Evolutionary conservation across 2,113 vertebrate genomes (phyloP).

Genomic region (Clinocottus analis): DNA sequence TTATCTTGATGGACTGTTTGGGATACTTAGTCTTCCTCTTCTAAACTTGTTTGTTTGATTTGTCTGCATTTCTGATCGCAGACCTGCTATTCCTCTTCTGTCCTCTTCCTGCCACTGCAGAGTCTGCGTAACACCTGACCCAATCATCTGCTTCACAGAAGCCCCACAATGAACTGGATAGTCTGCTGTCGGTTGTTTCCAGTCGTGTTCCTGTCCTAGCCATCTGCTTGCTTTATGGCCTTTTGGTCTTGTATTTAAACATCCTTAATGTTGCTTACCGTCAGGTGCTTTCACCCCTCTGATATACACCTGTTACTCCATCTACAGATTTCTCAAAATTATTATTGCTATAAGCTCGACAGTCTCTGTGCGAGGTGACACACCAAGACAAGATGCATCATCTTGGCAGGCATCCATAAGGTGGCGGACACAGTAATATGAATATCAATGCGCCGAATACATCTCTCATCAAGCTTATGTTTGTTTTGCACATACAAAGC

Average conservation of each 20-base stretch:
- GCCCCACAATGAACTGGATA: background rate
- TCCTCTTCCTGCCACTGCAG: background rate
- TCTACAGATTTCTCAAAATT: background rate
- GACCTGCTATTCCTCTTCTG: background rate
- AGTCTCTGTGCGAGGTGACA: background rate
- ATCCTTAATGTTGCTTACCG: background rate
- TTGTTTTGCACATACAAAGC: slow-evolving; percentile 13
- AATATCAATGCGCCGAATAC: background rate
- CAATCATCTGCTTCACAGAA: background rate
- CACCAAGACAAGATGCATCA: background rate
- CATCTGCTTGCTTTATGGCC: background rate
- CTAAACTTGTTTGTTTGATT: background rate
- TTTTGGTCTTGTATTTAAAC: background rate
- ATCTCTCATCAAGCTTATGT: background rate
- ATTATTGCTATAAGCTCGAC: background rate
- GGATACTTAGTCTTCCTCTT: background rate
- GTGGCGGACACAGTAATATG: background rate
- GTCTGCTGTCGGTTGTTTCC: background rate
- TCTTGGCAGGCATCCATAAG: background rate
- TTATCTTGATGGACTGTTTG: background rate
- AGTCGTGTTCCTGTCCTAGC: background rate
- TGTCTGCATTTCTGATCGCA: background rate
- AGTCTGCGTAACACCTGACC: background rate
- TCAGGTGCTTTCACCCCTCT: background rate
- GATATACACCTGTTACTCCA: background rate